A percentile compares a stretch with the other conserved stretches of the same genome.
phyloP scores from a whole-genome alignment of 1,140 invertebrate species.

The Drosophila biarmipes region DNA sequence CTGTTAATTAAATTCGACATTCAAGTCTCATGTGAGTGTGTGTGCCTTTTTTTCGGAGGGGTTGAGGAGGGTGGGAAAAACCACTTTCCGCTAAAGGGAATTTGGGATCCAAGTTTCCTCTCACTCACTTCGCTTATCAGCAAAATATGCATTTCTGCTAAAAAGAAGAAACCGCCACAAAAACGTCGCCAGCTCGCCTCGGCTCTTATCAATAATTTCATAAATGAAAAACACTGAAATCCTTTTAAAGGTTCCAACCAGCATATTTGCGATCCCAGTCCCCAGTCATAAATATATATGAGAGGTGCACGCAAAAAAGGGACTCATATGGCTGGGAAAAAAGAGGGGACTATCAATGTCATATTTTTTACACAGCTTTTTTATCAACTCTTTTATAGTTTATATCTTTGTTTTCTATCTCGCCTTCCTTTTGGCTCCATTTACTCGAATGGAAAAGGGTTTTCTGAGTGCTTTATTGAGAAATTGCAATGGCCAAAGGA shows the following conservation, averaged over 20 bases:
- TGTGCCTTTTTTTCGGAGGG: neutral
- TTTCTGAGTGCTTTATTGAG: slow-evolving; percentile 56
- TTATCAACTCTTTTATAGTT: slow-evolving; percentile 79
- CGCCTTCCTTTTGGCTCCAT: slow-evolving; percentile 32
- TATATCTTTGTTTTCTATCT: slow-evolving; percentile 75
- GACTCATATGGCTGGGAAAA: slow-evolving; percentile 36
- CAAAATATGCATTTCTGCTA: slow-evolving; percentile 63
- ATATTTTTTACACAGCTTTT: slow-evolving; percentile 55
- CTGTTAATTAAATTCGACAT: slow-evolving; percentile 82
- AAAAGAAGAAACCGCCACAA: slow-evolving; percentile 45
- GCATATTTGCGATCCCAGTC: slow-evolving; percentile 45
- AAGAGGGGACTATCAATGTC: slow-evolving; percentile 70
- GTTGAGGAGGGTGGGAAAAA: slow-evolving; percentile 1
- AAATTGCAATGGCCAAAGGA: slow-evolving; percentile 56
- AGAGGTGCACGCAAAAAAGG: slow-evolving; percentile 30
- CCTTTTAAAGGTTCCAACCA: slow-evolving; percentile 67
- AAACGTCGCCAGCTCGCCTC: slow-evolving; percentile 32
- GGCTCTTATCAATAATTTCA: slow-evolving; percentile 79
- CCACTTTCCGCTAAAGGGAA: slow-evolving; percentile 54
- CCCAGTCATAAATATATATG: slow-evolving; percentile 71
- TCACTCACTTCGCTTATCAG: slow-evolving; percentile 38
- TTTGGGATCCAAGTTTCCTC: slow-evolving; percentile 36
- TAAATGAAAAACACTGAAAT: slow-evolving; percentile 80
- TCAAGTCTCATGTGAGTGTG: slow-evolving; percentile 26
- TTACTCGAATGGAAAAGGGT: slow-evolving; percentile 34